Base-by-base conservation (phyloP, 2,888 invertebrate genomes). In the Brassicogethes aeneus region DNA sequence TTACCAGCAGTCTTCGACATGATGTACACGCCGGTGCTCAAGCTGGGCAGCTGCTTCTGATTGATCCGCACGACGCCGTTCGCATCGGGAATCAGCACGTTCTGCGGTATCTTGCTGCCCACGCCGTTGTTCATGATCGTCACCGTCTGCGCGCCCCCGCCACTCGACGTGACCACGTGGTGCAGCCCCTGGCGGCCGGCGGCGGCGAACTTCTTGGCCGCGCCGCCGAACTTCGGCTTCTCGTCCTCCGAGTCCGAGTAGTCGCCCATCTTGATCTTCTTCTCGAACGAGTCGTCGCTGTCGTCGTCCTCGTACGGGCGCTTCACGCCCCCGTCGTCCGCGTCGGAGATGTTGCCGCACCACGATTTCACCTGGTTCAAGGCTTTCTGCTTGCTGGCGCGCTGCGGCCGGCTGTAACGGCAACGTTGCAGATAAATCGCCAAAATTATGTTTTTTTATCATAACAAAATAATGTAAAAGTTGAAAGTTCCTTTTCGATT, bases 281-380 rank as follows among this genome's bases (percentile, higher is more conserved):
- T 69, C 29, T 66, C 68, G 47, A 59, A 63, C 1, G 64, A 61
- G 34, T 67, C 68, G 39, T 68, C 67, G 41, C 61, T 62, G 38
- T 60, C 61, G 14, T 46, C 52, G 14, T 55, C 54, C 16, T 48
- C 48, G 34, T 38, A 45, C 34, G 51, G 44, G 2, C 60, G 46
- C 41, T 62, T 62, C 8, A 49, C 41, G n/a, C 54, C 44, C 17
- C 44, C 45, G 34, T 60, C 61, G 29, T 75, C 75, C 14, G 73
- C 73, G 3, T 76, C 72, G 33, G 72, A 72, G 61, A 75, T 76
- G 1, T 74, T 80, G 10, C 85, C 85, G 52, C 85, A 85, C 89
- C 88, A 89, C 44, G 82, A 82, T 60, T 88, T 88, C 40, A 88
- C 86, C 62, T 87, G 85, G 64, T 85, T 84, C 62, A 87, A 69